Evolutionary conservation across 2,888 invertebrate species (phyloP), one percentile per base, ranked within the genome.

Genomic region (Sclerodermus sp.): DNA sequence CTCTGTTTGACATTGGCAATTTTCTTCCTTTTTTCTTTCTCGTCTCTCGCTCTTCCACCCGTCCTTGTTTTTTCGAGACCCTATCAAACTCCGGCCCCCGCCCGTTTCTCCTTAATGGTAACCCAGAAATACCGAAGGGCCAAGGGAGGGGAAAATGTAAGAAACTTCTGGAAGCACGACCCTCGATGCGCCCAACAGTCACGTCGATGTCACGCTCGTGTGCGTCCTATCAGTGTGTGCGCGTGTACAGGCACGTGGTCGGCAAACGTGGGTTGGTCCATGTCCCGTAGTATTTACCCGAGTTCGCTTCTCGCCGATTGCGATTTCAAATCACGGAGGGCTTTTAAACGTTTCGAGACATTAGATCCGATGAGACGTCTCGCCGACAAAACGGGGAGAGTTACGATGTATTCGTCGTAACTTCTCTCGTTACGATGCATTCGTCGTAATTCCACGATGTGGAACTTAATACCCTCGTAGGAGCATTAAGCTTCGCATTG

Each of bases 291-390:
- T 23, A 30, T 42, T 42, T 42, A 18, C 23, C 15, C 29, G 23
- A 42, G 42, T 15, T 17, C 42, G 29, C 42, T 30, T 15, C 47
- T 18, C 45, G 6, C 34, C 34, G 18, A 47, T 45, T 45, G 32
- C 40, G 47, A 47, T 47, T 47, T 47, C 47, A 34, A 40, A 40
- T 47, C 47, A 42, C 47, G 47, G 18, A 42, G 36, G 18, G 16
- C 34, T 42, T 47, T 42, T 40, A 47, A 47, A 32, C 47, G 47
- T 47, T 31, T 41, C 47, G 41, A 47, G 47, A 41, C 47, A 47
- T 47, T 47, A 47, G 23, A 9, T 23, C 31, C 43, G 34, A 36
- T 34, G 43, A 43, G 43, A 43, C 31, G 43, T 43, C 43, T 36
- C 14, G n/a, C 13, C 40, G 23, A 23, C 8, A 23, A 23, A 23